phyloP scores from a whole-genome alignment of 2,888 invertebrate species.

The Ceratothoa steindachneri region DNA sequence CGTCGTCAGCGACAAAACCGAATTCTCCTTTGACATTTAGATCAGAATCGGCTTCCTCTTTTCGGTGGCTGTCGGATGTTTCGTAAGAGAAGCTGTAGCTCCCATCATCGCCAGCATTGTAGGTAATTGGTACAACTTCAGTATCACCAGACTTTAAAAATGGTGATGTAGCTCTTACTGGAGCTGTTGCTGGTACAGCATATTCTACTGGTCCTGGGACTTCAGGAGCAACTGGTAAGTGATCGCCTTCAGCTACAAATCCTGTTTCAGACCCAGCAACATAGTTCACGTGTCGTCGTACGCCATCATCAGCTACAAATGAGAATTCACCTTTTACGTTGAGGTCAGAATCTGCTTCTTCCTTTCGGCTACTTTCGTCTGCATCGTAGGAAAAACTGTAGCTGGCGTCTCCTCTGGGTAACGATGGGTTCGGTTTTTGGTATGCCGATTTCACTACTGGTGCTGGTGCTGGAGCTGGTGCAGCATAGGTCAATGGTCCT shows the following conservation, averaged over 20 bases:
- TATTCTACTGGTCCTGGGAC: too few species aligned
- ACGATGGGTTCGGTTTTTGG: too few species aligned
- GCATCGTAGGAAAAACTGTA: slow-evolving; percentile 45
- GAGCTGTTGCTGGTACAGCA: too few species aligned
- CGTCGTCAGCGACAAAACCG: slow-evolving; percentile 48
- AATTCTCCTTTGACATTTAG: slow-evolving; percentile 45
- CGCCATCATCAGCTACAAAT: slow-evolving; percentile 48
- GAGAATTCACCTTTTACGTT: slow-evolving; percentile 47
- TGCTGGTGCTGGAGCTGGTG: too few species aligned
- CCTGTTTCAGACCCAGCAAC: slow-evolving; percentile 43
- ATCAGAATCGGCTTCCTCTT: slow-evolving; percentile 42
- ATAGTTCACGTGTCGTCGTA: slow-evolving; percentile 39
- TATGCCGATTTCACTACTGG: too few species aligned
- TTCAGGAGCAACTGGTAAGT: slow-evolving; percentile 33
- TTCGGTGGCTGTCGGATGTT: slow-evolving; percentile 45
- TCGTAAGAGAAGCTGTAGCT: slow-evolving; percentile 40
- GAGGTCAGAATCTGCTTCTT: slow-evolving; percentile 40
- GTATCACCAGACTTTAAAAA: not conserved
- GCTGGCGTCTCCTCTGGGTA: too few species aligned
- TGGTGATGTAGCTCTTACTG: not conserved
- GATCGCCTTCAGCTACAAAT: slow-evolving; percentile 38
- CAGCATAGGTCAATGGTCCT: too few species aligned
- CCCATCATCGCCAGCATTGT: not conserved
- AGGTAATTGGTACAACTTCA: not conserved
- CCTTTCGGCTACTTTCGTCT: slow-evolving; percentile 44